Evolutionary conservation across 2,797 vertebrate species (phyloP).

Genomic region (Siniperca obscura): DNA sequence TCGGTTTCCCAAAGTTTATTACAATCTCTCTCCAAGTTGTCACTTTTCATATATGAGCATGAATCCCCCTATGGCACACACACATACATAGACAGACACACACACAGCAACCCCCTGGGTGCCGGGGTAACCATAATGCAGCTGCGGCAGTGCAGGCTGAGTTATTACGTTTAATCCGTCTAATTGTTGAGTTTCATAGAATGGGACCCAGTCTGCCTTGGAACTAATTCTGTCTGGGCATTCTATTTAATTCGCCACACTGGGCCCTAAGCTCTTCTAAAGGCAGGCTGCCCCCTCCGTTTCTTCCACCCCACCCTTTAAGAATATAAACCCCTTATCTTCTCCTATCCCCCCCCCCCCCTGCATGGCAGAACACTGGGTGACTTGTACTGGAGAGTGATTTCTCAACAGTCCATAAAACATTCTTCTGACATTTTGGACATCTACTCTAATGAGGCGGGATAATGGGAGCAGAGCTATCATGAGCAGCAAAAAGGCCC

Average conservation of each 20-base stretch:
- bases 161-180: slow-evolving; percentile 83
- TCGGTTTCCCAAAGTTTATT: slow-evolving; percentile 52
- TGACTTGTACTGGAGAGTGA: slow-evolving; percentile 85
- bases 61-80: slow-evolving; percentile 51
- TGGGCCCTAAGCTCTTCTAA: slow-evolving; percentile 83
- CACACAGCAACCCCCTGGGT: slow-evolving; percentile 56
- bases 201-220: slow-evolving; percentile 83
- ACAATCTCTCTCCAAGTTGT: slow-evolving; percentile 62
- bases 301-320: slow-evolving; percentile 74
- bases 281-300: slow-evolving; percentile 72
- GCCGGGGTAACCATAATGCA: slow-evolving; percentile 79
- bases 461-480: slow-evolving; percentile 73
- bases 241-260: slow-evolving; percentile 87
- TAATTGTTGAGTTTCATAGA: slow-evolving; percentile 86
- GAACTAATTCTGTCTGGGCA: slow-evolving; percentile 88
- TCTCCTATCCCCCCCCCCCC: slow-evolving; percentile 61
- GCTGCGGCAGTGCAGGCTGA: slow-evolving; percentile 72
- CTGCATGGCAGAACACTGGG: slow-evolving; percentile 81
- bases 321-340: slow-evolving; percentile 88
- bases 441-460: slow-evolving; percentile 77
- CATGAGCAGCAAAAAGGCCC: slow-evolving; percentile 48
- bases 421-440: slow-evolving; percentile 86
- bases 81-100: slow-evolving; percentile 12
- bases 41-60: slow-evolving; percentile 68
- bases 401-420: slow-evolving; percentile 86